Evolutionary conservation across 2,113 vertebrate genomes (phyloP), one percentile per base, ranked within the genome.

Genomic region (Peucedramus taeniatus): DNA sequence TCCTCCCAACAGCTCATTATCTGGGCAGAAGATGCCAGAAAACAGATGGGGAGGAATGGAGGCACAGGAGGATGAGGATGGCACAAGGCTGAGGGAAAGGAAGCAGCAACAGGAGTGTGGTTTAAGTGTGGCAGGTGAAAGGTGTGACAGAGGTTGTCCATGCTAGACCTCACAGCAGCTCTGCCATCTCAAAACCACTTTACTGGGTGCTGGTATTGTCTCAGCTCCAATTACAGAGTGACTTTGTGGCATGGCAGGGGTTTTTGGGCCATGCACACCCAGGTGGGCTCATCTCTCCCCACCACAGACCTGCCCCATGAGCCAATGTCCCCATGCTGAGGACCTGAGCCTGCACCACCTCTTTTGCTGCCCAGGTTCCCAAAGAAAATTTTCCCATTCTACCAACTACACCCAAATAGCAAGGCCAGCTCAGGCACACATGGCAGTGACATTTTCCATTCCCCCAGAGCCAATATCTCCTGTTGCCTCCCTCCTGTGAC

Each of bases 221-320:
- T 74, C 14, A 33, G 27, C 44, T 65, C 54, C 26, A 21, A 0
- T 44, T 80, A 19, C 8, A 6, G 44, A 7, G 40, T 40, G 8
- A 0, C 8, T 51, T 1, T 15, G 9, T 13, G 18, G 3, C 42
- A 53, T 9, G 33, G 54, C 53, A 56, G 1, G 3, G 7, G 5
- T 5, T 5, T 54, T 64, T 0, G 2, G 49, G 79, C 40, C 4
- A 0, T 22, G 39, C 13, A 60, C n/a, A 26, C 7, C 4, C 2
- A 3, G 10, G 15, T 37, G 37, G 59, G 31, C 8, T 77, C 13
- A 5, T 33, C 3, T 45, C 4, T 53, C 26, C 50, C 31, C 17
- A 21, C 37, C 15, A 7, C 35, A 59, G 35, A 24, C 44, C 57
- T 31, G 63, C 23, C 30, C 45, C 2, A 1, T 28, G 3, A 57